Evolutionary conservation across 1,140 invertebrate species (phyloP).

Genomic region (Panagrolaimus sp.): DNA sequence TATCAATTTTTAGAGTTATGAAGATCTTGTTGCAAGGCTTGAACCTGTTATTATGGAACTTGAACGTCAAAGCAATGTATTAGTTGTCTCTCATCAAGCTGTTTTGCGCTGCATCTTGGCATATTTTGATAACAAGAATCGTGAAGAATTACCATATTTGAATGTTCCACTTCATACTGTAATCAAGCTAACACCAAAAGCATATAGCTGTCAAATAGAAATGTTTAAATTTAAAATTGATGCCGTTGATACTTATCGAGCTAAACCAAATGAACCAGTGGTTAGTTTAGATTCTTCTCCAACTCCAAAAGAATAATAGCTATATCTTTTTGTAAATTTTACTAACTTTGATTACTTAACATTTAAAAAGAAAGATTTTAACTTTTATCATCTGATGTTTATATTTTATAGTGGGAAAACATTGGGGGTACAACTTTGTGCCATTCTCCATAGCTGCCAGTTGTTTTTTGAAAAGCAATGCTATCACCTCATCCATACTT

Average conservation of each 20-base stretch:
- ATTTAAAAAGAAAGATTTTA: too few species aligned
- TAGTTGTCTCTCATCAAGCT: constrained; percentile 96
- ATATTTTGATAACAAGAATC: constrained; percentile 91
- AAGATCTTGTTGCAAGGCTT: constrained; percentile 85
- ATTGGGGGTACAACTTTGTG: too few species aligned
- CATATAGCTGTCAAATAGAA: constrained; percentile 54
- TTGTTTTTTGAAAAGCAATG: too few species aligned
- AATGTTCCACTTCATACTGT: constrained; percentile 86
- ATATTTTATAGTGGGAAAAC: too few species aligned
- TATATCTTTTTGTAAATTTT: too few species aligned
- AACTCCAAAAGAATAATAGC: too few species aligned
- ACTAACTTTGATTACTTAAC: too few species aligned
- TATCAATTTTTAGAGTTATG: constrained; percentile 64
- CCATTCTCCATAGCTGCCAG: too few species aligned
- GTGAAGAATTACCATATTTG: constrained; percentile 77
- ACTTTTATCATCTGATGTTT: too few species aligned
- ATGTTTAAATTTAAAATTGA: constrained; percentile 58
- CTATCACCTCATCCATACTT: too few species aligned
- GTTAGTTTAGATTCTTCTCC: constrained; percentile 16
- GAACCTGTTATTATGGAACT: constrained; percentile 99
- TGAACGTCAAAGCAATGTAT: constrained; percentile 88
- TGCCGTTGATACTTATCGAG: constrained; percentile 55
- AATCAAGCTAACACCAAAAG: constrained; percentile 68
- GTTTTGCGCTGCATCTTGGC: constrained; percentile 90
- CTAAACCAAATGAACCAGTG: constrained; percentile 46